phyloP scores from a whole-genome alignment of 2,888 invertebrate genomes.

The Drosophila imparisetae region DNA sequence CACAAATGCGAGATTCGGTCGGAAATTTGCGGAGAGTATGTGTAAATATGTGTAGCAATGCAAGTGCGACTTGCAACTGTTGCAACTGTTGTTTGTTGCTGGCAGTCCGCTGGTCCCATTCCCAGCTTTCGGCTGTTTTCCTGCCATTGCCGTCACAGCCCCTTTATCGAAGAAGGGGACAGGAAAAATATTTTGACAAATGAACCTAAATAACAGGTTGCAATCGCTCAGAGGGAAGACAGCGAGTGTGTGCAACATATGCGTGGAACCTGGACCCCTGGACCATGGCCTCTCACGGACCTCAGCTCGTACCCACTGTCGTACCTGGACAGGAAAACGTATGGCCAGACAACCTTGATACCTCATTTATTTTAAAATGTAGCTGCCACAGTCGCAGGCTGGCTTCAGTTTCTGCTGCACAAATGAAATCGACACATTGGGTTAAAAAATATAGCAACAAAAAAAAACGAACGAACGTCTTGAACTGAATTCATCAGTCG shows the following conservation, averaged over 20 bases:
- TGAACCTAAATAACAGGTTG: conserved; percentile 86
- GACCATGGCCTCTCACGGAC: conserved; percentile 21
- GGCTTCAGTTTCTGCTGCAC: conserved; percentile 54
- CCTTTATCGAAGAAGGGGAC: conserved; percentile 69
- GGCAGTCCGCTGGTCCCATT: conserved; percentile 33
- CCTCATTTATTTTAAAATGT: conserved; percentile 83
- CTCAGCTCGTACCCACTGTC: conserved; percentile 6
- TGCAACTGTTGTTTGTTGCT: conserved; percentile 35
- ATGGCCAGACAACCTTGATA: conserved; percentile 83
- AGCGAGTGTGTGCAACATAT: conserved; percentile 40
- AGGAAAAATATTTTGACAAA: conserved; percentile 85
- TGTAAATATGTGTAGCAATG: conserved; percentile 24
- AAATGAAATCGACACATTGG: conserved; percentile 80
- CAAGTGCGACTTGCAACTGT: conserved; percentile 54
- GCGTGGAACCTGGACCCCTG: conserved; percentile 56
- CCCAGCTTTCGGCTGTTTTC: conserved; percentile 57
- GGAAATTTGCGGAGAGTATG: conserved; percentile 15
- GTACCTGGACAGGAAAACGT: conserved; percentile 76
- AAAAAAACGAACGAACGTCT: conserved; percentile 29
- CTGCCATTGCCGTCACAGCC: conserved; percentile 37
- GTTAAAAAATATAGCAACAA: conserved; percentile 37
- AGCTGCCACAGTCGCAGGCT: conserved; percentile 53
- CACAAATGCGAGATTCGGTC: conserved; percentile 41
- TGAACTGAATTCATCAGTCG: conserved; percentile 56
- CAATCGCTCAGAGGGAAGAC: conserved; percentile 70